These are phyloP conservation scores for Protonibea diacanthus DNA, from an alignment of 2,797 vertebrate species.

Conservation along the genomic window DNA sequence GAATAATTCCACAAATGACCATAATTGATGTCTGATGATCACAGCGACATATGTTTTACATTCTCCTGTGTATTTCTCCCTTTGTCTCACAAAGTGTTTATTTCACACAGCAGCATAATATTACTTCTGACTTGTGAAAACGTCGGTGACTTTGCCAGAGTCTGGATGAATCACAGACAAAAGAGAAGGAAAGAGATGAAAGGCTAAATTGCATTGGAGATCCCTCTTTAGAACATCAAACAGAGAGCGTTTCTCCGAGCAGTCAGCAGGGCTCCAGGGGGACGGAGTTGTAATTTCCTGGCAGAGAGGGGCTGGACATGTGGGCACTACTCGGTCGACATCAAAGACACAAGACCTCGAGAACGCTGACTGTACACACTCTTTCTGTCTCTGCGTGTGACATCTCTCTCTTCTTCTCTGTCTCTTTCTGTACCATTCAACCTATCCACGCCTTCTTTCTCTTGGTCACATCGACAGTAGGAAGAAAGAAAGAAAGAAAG, in stretches of 20 bases:
- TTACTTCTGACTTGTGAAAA: conserved; percentile 77
- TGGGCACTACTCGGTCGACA: conserved; percentile 80
- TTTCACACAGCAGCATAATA: conserved; percentile 54
- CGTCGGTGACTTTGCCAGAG: conserved; percentile 67
- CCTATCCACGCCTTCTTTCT: not conserved
- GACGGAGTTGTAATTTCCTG: conserved; percentile 85
- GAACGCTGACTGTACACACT: conserved; percentile 67
- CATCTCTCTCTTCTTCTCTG: conserved; percentile 59
- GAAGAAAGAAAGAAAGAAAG: too few species aligned
- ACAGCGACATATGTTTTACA: not conserved
- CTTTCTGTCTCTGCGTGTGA: conserved; percentile 63
- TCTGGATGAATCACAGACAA: conserved; percentile 83
- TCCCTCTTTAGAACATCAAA: conserved; percentile 88
- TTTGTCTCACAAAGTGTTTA: conserved; percentile 59
- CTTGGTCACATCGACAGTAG: conserved; percentile 10
- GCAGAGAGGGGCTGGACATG: conserved; percentile 84
- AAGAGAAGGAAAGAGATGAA: conserved; percentile 81
- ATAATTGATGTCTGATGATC: not conserved
- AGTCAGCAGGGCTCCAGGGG: conserved; percentile 82
- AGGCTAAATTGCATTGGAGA: conserved; percentile 84
- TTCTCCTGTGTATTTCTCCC: conserved; percentile 24
- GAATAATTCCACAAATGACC: conserved; percentile 5
- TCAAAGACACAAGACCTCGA: conserved; percentile 80
- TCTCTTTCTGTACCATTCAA: conserved; percentile 32
- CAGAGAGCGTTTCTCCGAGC: conserved; percentile 75